Conservation (phyloP, 2,113 vertebrate species). For the Corythaeola cristata region DNA sequence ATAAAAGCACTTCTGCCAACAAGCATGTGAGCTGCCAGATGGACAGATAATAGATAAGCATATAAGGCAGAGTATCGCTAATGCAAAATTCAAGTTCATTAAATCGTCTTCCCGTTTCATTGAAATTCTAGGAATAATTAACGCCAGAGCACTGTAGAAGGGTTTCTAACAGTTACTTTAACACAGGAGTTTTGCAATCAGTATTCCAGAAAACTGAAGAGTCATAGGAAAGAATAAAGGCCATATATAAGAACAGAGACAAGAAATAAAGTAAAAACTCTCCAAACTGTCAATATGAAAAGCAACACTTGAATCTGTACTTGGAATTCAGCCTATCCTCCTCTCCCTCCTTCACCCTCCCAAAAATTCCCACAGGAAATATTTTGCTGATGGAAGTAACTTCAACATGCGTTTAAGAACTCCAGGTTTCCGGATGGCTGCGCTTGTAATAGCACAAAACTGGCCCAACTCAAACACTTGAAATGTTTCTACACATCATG, state of each 20-base stretch:
- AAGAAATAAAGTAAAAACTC: background rate
- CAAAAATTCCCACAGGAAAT: background rate
- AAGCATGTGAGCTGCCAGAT: constrained; percentile 18
- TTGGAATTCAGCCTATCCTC: background rate
- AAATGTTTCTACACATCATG: accelerated
- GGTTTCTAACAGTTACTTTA: background rate
- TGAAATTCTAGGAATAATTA: constrained; percentile 25
- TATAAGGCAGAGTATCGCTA: background rate
- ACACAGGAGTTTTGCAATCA: background rate
- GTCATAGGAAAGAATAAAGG: background rate
- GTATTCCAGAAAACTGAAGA: background rate
- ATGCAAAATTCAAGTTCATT: constrained; percentile 28
- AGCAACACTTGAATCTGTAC: background rate
- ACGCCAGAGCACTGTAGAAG: background rate
- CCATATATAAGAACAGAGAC: background rate
- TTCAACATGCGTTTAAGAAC: background rate
- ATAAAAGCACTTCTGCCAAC: constrained; percentile 31
- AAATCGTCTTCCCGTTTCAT: background rate
- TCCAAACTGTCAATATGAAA: background rate
- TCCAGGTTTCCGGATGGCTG: background rate
- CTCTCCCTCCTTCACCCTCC: background rate
- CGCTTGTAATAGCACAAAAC: background rate
- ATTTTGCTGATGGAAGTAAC: background rate
- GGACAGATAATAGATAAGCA: background rate
- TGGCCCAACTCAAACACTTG: background rate